Conservation (phyloP, 2,888 invertebrate genomes). For the Junonia oenone region DNA sequence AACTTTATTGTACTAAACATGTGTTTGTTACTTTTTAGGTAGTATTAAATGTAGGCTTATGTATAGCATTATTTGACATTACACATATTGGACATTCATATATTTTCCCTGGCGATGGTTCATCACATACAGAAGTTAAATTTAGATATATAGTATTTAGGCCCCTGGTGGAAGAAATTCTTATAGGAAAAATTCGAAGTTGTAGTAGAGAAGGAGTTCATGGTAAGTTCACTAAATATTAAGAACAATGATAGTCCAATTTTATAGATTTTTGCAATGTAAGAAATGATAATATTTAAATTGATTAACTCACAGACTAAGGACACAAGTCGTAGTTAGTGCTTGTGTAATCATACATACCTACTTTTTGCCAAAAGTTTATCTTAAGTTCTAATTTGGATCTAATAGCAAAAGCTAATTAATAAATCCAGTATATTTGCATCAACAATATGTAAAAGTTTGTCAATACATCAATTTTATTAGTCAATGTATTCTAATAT, state of each 20-base stretch:
- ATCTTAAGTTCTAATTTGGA: too few relatives aligned
- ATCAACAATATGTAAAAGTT: too few relatives aligned
- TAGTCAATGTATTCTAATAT: background rate
- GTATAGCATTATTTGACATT: slow-evolving; percentile 95
- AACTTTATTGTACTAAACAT: background rate
- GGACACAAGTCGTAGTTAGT: too few relatives aligned
- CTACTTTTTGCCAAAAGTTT: too few relatives aligned
- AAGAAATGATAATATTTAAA: too few relatives aligned
- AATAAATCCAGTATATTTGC: too few relatives aligned
- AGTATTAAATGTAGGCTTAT: slow-evolving; percentile 95
- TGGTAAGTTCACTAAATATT: slow-evolving; percentile 67
- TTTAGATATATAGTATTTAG: slow-evolving; percentile 97
- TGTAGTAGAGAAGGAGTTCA: slow-evolving; percentile 95
- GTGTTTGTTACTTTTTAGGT: slow-evolving; percentile 81
- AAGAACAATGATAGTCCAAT: background rate
- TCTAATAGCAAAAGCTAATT: too few relatives aligned
- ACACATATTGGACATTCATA: slow-evolving; percentile 92
- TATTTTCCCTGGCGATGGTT: slow-evolving; percentile 96
- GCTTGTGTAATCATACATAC: too few relatives aligned
- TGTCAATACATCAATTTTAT: background rate
- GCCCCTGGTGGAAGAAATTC: slow-evolving; percentile 95
- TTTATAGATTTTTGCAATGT: too few relatives aligned
- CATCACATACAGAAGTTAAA: slow-evolving; percentile 94
- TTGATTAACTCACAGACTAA: too few relatives aligned
- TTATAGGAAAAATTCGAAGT: slow-evolving; percentile 94